Evolutionary conservation across 2,888 invertebrate species (phyloP), one percentile per base, ranked within the genome.

Genomic region (Andrena camellia): DNA sequence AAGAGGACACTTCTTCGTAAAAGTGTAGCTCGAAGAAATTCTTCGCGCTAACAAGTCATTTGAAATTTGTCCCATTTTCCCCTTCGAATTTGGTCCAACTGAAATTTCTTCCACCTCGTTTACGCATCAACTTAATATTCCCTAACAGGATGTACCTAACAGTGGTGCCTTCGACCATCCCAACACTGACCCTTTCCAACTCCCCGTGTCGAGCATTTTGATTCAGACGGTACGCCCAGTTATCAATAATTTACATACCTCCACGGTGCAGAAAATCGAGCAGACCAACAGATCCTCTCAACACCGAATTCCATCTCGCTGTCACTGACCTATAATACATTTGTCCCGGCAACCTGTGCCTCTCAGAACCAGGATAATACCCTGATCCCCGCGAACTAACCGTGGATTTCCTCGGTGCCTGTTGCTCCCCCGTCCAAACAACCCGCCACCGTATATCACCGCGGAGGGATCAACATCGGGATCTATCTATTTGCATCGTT

Each of bases 401-500:
- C 60, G 71, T 23, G 10, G 10, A 63, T 60, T 42, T 23, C 42
- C 62, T 35, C 66, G 33, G 52, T 70, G 54, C 64, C 23, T 62
- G 54, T 67, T 78, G 26, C 54, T 62, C 50, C 33, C n/a, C 33
- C 29, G 4, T 20, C 20, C 7, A n/a, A 23, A 31, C 74, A 60
- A 62, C n/a, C 52, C 0, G 13, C 20, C 20, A 7, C 63, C 48
- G 52, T 71, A 70, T 78, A 70, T 78, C 81, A 35, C 17, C 3
- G 13, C 23, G 54, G 42, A 54, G 20, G 54, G 70, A 69, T 62
- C 69, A 59, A 0, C 20, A 0, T n/a, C 20, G 26, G 31, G 63
- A 82, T 83, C 82, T 82, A 69, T 83, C 83, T 66, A 78, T 82
- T 73, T 83, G 83, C 77, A 82, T 83, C 82, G 83, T 73, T 82